Conservation (phyloP, 2,113 vertebrate genomes). For the Rhabdomys dilectus region DNA sequence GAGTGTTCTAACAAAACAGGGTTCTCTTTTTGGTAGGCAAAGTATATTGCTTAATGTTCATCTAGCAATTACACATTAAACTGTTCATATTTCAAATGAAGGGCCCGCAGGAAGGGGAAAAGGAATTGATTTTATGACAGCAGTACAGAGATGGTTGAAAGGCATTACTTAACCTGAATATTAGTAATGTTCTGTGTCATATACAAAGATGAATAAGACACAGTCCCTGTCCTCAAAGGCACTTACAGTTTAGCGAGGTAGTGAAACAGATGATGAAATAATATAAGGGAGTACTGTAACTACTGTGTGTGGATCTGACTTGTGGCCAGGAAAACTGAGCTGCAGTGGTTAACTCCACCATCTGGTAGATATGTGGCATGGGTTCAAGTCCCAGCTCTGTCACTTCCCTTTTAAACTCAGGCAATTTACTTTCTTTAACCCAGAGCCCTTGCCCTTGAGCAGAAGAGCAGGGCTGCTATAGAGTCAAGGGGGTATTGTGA, state of each 20-base stretch:
- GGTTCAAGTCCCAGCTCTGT: conserved; percentile 42
- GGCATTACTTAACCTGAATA: conserved; percentile 76
- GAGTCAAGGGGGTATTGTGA: not conserved
- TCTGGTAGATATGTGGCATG: not conserved
- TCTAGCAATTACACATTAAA: conserved; percentile 79
- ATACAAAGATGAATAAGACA: conserved; percentile 70
- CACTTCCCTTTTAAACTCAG: conserved; percentile 4
- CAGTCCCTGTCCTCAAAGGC: conserved; percentile 68
- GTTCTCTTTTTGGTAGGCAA: conserved; percentile 76
- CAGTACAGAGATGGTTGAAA: conserved; percentile 80
- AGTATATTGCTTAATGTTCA: conserved; percentile 81
- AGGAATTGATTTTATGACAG: conserved; percentile 81
- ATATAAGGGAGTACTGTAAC: not conserved
- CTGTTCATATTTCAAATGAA: conserved; percentile 78
- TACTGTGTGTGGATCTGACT: not conserved
- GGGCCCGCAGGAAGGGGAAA: conserved; percentile 78
- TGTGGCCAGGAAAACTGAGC: conserved; percentile 55
- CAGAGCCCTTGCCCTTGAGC: not conserved
- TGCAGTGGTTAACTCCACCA: conserved; percentile 53
- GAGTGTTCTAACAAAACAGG: conserved; percentile 76
- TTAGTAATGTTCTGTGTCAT: conserved; percentile 68
- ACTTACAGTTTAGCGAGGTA: conserved; percentile 65
- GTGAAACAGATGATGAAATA: conserved; percentile 34
- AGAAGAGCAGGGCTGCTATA: not conserved
- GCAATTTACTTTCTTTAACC: not conserved